phyloP scores from a whole-genome alignment of 2,888 invertebrate species.

The Tricholauxania praeusta region DNA sequence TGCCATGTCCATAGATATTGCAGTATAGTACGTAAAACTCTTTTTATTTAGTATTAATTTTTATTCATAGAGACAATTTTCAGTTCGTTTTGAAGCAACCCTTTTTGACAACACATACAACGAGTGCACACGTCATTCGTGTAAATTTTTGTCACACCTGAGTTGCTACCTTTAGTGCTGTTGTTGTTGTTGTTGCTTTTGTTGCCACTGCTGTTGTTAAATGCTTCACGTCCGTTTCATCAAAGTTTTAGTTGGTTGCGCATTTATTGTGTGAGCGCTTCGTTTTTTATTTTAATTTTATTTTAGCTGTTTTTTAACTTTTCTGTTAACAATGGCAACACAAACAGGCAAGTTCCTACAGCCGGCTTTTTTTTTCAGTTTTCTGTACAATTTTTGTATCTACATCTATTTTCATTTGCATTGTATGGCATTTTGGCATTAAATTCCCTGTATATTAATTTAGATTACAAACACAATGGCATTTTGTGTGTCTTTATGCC shows the following conservation, averaged over 20 bases:
- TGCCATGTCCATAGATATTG: no score
- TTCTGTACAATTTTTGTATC: background rate
- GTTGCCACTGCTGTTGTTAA: background rate
- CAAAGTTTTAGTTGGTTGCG: constrained; percentile 39
- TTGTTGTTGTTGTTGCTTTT: background rate
- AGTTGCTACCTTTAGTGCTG: constrained; percentile 47
- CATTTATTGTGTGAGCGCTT: constrained; percentile 13
- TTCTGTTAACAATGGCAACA: constrained; percentile 1
- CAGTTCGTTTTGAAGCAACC: no score
- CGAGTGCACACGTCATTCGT: constrained; percentile 41
- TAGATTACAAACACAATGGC: no score
- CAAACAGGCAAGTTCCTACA: constrained; percentile 4
- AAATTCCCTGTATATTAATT: no score
- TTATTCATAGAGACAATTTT: no score
- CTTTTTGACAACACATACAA: no score
- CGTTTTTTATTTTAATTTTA: background rate
- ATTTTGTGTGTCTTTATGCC: no score
- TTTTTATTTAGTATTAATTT: no score
- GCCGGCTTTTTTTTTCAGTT: background rate
- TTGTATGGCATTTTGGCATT: background rate
- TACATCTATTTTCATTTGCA: constrained; percentile 6
- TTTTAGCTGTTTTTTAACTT: constrained; percentile 7
- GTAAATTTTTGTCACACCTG: constrained; percentile 66
- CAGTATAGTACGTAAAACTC: no score
- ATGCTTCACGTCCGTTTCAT: constrained; percentile 28